Conservation (phyloP, 2,888 invertebrate genomes). For the Apotomis turbidana region DNA sequence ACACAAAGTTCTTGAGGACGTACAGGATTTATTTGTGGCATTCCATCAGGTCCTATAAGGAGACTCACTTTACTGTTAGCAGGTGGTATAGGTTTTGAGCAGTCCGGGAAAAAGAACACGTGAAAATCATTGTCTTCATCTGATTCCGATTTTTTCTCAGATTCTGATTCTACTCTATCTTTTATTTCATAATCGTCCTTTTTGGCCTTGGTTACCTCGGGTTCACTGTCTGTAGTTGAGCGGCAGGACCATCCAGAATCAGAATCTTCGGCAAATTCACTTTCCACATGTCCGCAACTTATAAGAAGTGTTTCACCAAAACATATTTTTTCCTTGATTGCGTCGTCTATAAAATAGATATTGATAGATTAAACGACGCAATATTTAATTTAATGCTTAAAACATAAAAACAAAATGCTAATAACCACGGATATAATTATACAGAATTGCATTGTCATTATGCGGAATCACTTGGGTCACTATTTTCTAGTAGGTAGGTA, state of each 20-base stretch:
- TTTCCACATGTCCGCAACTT: conserved; percentile 76
- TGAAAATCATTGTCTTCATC: conserved; percentile 70
- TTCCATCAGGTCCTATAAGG: conserved; percentile 61
- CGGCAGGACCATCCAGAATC: conserved; percentile 74
- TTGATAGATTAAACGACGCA: not conserved
- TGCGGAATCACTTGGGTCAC: not conserved
- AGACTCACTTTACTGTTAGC: conserved; percentile 65
- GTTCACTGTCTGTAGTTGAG: conserved; percentile 56
- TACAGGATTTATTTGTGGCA: conserved; percentile 66
- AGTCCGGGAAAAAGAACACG: conserved; percentile 78
- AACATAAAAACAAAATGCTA: too few species aligned
- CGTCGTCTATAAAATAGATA: conserved; percentile 67
- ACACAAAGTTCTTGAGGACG: conserved; percentile 56
- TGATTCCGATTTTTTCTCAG: conserved; percentile 48
- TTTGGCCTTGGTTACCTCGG: conserved; percentile 44
- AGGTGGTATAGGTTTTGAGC: conserved; percentile 57
- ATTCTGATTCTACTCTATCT: conserved; percentile 52
- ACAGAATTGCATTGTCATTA: not conserved
- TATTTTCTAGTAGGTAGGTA: not conserved
- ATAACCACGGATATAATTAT: too few species aligned
- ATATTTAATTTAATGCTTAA: too few species aligned
- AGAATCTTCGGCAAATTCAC: conserved; percentile 59
- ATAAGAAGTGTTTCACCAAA: conserved; percentile 83
- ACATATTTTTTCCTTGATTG: conserved; percentile 74
- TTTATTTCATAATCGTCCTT: conserved; percentile 49